Evolutionary conservation across 2,888 invertebrate species (phyloP).

Genomic region (Mimachlamys varia): DNA sequence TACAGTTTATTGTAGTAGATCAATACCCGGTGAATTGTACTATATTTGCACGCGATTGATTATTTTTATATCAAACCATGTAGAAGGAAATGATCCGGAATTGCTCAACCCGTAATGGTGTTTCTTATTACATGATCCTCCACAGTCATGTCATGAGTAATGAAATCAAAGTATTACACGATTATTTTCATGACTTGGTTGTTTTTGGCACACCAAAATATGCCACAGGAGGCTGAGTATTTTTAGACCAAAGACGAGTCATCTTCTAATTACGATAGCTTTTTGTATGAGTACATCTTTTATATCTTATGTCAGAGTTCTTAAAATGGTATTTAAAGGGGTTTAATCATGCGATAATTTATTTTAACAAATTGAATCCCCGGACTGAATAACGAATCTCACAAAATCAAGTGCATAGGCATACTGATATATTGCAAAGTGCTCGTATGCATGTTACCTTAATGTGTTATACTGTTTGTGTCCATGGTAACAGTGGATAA

Average conservation of each 20-base stretch:
- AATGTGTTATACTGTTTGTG: background rate
- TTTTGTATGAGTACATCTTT: background rate
- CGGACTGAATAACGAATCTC: background rate
- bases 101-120: background rate
- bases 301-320: background rate
- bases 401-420: no score
- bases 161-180: background rate
- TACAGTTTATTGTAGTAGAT: background rate
- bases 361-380: background rate
- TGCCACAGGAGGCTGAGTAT: background rate
- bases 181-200: background rate
- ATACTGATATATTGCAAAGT: background rate
- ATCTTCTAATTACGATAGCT: background rate
- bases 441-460: background rate
- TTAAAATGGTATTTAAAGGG: background rate
- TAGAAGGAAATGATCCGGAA: constrained; percentile 7
- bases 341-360: background rate
- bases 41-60: background rate
- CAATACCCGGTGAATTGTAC: background rate
- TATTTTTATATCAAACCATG: background rate
- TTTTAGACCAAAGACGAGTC: background rate
- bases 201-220: background rate
- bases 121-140: background rate
- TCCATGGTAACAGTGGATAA: background rate
- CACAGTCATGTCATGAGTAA: background rate